Conservation (phyloP, 2,797 vertebrate species). For the Aulostomus chinensis region DNA sequence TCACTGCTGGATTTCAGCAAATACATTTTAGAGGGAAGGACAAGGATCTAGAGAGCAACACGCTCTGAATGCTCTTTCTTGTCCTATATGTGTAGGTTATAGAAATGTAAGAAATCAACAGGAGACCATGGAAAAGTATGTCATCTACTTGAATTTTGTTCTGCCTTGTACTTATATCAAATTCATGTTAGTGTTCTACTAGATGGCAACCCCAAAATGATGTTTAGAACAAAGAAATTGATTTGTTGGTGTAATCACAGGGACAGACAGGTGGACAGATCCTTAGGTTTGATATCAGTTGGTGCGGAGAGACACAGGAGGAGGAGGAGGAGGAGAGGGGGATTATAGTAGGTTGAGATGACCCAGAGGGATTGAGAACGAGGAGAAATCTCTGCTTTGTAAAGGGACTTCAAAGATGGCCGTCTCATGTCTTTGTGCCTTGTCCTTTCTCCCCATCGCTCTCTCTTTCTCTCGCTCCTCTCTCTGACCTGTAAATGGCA, state of each 20-base stretch:
- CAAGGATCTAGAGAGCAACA: too few relatives aligned
- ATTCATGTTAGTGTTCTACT: too few relatives aligned
- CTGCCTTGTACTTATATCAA: too few relatives aligned
- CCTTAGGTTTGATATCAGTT: constrained; percentile 48
- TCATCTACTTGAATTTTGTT: too few relatives aligned
- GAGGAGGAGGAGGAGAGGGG: constrained; percentile 51
- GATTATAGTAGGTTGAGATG: constrained; percentile 62
- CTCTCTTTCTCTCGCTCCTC: constrained; percentile 15
- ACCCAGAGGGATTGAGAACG: constrained; percentile 66
- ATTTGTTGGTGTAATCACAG: not conserved
- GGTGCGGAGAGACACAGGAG: constrained; percentile 37
- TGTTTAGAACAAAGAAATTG: constrained; percentile 1
- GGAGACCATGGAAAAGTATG: too few relatives aligned
- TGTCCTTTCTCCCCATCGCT: constrained; percentile 36
- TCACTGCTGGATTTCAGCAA: too few relatives aligned
- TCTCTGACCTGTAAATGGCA: constrained; percentile 82
- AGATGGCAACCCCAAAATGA: not conserved
- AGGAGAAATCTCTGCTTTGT: constrained; percentile 78
- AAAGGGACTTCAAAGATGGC: constrained; percentile 85
- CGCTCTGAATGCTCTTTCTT: too few relatives aligned
- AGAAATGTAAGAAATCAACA: too few relatives aligned
- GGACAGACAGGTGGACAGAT: constrained; percentile 47
- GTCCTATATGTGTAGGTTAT: too few relatives aligned
- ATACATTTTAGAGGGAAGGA: too few relatives aligned
- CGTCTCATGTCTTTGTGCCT: constrained; percentile 73